Base-by-base conservation (phyloP, 2,113 vertebrate species). In the Salminus brasiliensis region DNA sequence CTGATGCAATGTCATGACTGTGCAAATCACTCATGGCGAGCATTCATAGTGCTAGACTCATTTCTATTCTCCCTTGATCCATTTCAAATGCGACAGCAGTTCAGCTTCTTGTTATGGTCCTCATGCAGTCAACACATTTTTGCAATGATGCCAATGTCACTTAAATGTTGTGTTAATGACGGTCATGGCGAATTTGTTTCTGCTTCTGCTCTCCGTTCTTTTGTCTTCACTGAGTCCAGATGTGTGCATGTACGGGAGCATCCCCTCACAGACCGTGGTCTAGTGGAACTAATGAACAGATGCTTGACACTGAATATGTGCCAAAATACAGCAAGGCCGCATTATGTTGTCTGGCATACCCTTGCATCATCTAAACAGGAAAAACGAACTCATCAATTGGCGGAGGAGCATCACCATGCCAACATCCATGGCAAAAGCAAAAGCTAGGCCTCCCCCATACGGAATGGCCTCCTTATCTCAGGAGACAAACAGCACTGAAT, bases 261-360 rank as follows among this genome's bases (percentile, higher is more conserved):
- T 63, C 32, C 73, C 74, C 63, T 32, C 47, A 70, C 63, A 68
- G 10, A 55, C 70, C 55, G 34, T 47, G 63, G 27, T 60, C 63
- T 55, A 25, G 55, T 55, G 57, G 45, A 79, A 79, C 55, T 69
- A 65, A 83, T 71, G 65, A 79, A 62, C 81, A 75, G 81, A 74
- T 79, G 81, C 39, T 73, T 82, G 25, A 62, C 41, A 57, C 59
- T 72, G 68, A 57, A 60, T 68, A 57, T 34, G 5, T 43, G 49
- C 67, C 77, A 80, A 53, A 30, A 71, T 34, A 21, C 67, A 72
- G 57, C 18, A n/a, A 72, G 39, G 39, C 39, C 21, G 76, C 43
- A 43, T 72, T 57, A 66, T 65, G 73, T 77, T 73, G 60, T 83
- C 62, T 77, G 57, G 27, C 32, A 62, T 25, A 34, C 29, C 27